phyloP scores from a whole-genome alignment of 2,113 vertebrate genomes.

The Prochilodus magdalenae region DNA sequence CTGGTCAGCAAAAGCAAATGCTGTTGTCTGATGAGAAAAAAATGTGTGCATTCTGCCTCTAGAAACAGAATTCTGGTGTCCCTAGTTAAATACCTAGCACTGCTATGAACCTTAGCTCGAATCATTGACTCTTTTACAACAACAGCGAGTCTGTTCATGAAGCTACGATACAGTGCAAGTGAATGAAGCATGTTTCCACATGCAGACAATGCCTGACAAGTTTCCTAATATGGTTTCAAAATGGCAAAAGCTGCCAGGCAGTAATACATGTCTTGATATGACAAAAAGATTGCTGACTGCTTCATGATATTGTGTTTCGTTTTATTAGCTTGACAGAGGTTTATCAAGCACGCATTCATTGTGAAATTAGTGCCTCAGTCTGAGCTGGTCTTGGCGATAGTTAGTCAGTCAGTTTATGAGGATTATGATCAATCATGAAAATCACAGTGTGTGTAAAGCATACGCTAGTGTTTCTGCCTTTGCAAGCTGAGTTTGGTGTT shows the following conservation, averaged over 20 bases:
- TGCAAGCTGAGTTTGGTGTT: too few relatives aligned
- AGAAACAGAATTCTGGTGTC: background rate
- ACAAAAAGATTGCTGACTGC: background rate
- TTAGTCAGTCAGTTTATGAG: background rate
- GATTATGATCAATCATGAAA: background rate
- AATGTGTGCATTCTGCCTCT: background rate
- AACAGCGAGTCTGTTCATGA: background rate
- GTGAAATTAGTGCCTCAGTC: background rate
- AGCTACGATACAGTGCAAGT: background rate
- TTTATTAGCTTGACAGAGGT: background rate
- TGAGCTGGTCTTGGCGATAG: background rate
- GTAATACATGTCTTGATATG: background rate
- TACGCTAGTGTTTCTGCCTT: too few relatives aligned
- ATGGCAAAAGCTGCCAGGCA: background rate
- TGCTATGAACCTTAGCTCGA: too few relatives aligned
- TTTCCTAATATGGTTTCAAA: constrained; percentile 4
- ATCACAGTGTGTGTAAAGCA: too few relatives aligned
- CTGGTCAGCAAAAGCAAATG: background rate
- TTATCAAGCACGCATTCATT: background rate
- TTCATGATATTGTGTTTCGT: background rate
- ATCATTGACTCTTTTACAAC: background rate
- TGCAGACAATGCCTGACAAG: background rate
- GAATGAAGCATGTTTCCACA: background rate
- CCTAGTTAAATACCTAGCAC: background rate
- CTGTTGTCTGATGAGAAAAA: background rate